These are phyloP conservation scores for Denticeps clupeoides DNA, from an alignment of 2,797 vertebrate genomes.

Conservation along the genomic window DNA sequence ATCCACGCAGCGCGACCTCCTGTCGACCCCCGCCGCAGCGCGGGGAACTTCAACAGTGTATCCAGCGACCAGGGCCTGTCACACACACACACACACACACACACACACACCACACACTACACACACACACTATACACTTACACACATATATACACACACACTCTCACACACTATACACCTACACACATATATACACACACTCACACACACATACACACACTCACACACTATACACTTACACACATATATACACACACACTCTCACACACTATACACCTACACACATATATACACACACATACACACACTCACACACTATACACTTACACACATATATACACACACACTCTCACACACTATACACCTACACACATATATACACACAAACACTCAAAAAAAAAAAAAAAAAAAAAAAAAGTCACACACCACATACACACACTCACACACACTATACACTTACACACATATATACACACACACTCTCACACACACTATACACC, in stretches of 20 bases:
- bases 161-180: not conserved
- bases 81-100: not conserved
- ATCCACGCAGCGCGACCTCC: too few species aligned
- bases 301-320: not conserved
- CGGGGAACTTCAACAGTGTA: too few species aligned
- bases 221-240: not conserved
- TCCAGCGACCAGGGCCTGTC: not conserved
- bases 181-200: too few species aligned
- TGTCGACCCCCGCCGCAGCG: too few species aligned
- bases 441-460: not conserved
- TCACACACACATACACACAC: too few species aligned
- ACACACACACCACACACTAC: not conserved
- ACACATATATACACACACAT: not conserved
- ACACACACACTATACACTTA: not conserved
- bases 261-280: not conserved
- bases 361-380: not conserved
- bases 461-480: not conserved
- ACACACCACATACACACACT: not conserved
- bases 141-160: constrained; percentile 13
- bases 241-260: too few species aligned
- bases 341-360: not conserved
- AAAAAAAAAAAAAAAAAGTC: not conserved
- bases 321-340: not conserved
- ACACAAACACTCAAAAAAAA: too few species aligned
- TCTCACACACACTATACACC: not conserved